These are phyloP conservation scores for Drosophila teissieri DNA, from an alignment of 1,140 invertebrate species.

Conservation along the genomic window DNA sequence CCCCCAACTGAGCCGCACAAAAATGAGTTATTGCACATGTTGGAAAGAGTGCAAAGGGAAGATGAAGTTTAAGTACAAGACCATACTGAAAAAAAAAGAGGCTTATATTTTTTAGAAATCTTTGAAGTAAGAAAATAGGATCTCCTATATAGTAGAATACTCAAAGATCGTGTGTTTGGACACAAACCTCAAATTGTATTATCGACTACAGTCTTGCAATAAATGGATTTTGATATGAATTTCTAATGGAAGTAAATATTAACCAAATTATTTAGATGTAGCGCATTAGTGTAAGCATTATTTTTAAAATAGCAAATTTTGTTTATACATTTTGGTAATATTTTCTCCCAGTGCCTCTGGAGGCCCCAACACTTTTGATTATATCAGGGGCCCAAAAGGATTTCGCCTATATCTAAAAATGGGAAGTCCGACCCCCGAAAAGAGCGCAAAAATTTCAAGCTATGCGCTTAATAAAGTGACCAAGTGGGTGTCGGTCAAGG, in stretches of 20 bases:
- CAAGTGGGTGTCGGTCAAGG: slow-evolving; percentile 34
- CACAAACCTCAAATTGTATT: no score
- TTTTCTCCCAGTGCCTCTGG: slow-evolving; percentile 15
- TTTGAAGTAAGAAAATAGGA: no score
- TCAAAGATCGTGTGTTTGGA: no score
- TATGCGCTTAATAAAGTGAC: slow-evolving; percentile 80
- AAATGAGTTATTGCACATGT: slow-evolving; percentile 82
- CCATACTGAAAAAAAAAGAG: not conserved
- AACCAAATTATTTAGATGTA: no score
- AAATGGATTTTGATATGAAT: no score
- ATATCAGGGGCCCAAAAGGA: slow-evolving; percentile 63
- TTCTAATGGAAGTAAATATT: no score
- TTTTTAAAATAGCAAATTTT: no score
- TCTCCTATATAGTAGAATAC: no score
- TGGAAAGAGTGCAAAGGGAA: slow-evolving; percentile 10
- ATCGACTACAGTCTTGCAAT: no score
- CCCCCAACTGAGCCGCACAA: slow-evolving; percentile 23
- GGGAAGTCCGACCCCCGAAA: slow-evolving; percentile 28
- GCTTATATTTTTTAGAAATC: not conserved
- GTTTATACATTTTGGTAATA: not conserved
- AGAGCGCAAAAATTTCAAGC: slow-evolving; percentile 63
- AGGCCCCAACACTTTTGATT: slow-evolving; percentile 75
- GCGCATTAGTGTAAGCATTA: no score
- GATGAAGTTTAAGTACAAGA: slow-evolving; percentile 13
- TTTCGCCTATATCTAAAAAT: slow-evolving; percentile 50